Conservation (phyloP, 2,888 invertebrate species). For the Drosophila fungiperda region DNA sequence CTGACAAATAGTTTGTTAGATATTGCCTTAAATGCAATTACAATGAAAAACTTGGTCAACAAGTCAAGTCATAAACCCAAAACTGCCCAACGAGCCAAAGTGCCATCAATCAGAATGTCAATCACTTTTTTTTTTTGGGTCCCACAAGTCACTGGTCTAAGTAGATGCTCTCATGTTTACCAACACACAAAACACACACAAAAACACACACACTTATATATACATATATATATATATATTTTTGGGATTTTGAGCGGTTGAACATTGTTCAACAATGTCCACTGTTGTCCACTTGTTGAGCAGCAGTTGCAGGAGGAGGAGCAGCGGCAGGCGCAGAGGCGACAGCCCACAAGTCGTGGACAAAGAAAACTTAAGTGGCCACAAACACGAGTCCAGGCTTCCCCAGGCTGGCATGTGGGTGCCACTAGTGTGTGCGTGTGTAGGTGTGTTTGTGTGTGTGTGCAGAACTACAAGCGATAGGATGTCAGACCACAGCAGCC, state of each 20-base stretch:
- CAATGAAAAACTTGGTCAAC: conserved; percentile 42
- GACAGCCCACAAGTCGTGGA: conserved; percentile 64
- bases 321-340: conserved; percentile 16
- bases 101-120: conserved; percentile 77
- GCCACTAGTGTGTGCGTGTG: neutral
- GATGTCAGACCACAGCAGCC: conserved; percentile 40
- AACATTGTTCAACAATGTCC: conserved; percentile 69
- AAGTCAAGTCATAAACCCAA: conserved; percentile 68
- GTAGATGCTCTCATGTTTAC: conserved; percentile 51
- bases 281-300: conserved; percentile 76
- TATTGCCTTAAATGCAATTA: conserved; percentile 26
- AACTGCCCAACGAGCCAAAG: conserved; percentile 49
- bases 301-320: conserved; percentile 44
- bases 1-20: conserved; percentile 3
- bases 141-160: conserved; percentile 46
- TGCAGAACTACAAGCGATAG: conserved; percentile 6
- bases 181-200: conserved; percentile 9
- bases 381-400: conserved; percentile 40
- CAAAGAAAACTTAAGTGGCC: conserved; percentile 80
- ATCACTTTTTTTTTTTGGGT: conserved; percentile 59
- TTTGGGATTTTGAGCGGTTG: conserved; percentile 45
- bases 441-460: conserved; percentile 3
- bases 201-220: conserved; percentile 12
- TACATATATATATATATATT: conserved; percentile 5
- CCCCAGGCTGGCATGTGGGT: conserved; percentile 15